These are phyloP conservation scores for Loxodonta africana DNA, from an alignment of 2,113 vertebrate genomes.

Conservation along the genomic window DNA sequence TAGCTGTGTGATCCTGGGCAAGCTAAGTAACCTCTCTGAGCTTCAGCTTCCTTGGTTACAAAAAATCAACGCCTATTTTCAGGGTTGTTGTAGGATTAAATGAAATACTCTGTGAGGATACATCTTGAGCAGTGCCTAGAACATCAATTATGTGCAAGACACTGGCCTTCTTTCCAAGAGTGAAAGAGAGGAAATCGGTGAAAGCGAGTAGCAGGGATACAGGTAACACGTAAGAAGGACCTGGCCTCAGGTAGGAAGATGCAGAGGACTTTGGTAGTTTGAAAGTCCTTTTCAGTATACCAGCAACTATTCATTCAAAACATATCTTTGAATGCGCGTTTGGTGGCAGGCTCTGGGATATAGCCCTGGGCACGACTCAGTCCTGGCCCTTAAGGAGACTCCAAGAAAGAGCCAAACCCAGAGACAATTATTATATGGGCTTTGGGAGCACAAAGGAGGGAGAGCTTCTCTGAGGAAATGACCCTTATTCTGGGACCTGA, in stretches of 20 bases:
- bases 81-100: not conserved
- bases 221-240: not conserved
- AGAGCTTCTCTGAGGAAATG: not conserved
- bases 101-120: not conserved
- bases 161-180: not conserved
- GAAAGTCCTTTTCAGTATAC: not conserved
- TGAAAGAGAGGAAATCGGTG: not conserved
- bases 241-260: not conserved
- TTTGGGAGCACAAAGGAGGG: not conserved
- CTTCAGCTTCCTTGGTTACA: not conserved
- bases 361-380: not conserved
- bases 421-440: not conserved
- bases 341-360: not conserved
- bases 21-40: not conserved
- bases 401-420: not conserved
- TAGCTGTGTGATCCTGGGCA: not conserved
- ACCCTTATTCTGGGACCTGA: not conserved
- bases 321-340: not conserved
- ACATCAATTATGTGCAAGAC: not conserved
- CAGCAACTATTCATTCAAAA: not conserved
- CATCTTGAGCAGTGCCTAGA: not conserved
- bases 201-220: not conserved
- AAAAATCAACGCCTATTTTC: not conserved
- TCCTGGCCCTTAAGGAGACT: not conserved
- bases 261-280: not conserved